A percentile compares a stretch with the other conserved stretches of the same genome.
Evolutionary conservation across 2,888 invertebrate genomes (phyloP).

Genomic region (Acronicta aceris): DNA sequence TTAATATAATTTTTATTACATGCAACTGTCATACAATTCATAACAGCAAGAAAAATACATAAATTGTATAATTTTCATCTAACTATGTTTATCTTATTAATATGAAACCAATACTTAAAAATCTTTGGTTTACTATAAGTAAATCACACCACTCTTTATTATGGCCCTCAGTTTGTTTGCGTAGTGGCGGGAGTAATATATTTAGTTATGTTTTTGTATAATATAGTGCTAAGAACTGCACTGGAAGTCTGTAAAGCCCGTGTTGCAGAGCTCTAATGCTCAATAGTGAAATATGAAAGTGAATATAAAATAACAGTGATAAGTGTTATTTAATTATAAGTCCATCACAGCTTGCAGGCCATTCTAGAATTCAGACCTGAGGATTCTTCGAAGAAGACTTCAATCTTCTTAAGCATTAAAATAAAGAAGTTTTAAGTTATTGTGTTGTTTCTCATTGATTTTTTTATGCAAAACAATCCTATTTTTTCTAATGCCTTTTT

Average conservation of each 20-base stretch:
- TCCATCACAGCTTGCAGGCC: neutral
- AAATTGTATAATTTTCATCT: conserved; percentile 34
- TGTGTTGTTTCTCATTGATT: too few species aligned
- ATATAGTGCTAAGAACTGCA: neutral
- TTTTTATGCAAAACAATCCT: too few species aligned
- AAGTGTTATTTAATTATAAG: neutral
- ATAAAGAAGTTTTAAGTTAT: too few species aligned
- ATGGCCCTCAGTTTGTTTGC: conserved; percentile 50
- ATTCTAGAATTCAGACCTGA: neutral
- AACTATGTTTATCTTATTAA: conserved; percentile 27
- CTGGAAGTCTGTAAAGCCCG: too few species aligned
- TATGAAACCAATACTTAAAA: conserved; percentile 65
- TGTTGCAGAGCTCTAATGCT: too few species aligned
- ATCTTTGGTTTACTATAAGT: conserved; percentile 74
- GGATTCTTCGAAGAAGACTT: too few species aligned
- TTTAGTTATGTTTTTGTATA: neutral
- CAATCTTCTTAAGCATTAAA: too few species aligned
- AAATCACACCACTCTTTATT: conserved; percentile 62
- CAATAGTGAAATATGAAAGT: too few species aligned
- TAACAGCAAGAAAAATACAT: conserved; percentile 25
- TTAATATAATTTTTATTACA: conserved; percentile 27
- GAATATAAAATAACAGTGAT: too few species aligned
- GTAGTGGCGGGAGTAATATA: conserved; percentile 15
- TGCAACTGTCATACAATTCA: conserved; percentile 7
- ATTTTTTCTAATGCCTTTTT: too few species aligned